Base-by-base conservation (phyloP, 2,888 invertebrate genomes). In the Athetis lepigone region DNA sequence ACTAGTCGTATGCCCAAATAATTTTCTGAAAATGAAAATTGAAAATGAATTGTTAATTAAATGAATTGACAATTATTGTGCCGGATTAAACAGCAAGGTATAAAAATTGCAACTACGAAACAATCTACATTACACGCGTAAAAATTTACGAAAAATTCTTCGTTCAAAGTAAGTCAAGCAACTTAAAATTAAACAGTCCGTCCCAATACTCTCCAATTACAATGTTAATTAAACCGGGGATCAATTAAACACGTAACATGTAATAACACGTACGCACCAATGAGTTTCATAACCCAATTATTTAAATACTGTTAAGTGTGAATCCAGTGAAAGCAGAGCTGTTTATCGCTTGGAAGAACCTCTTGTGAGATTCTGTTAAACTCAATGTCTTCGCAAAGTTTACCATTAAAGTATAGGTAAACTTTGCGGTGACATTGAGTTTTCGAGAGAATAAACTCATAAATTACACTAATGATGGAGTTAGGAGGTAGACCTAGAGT, bases 181-280 rank as follows among this genome's bases (percentile, higher is more conserved):
- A 37, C 54, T 51, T 60, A 60, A 47, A 43, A 49, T 47, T 54
- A 51, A 52, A 42, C 45, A 19, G 29, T 27, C 27, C 57, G 63
- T 63, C 45, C 62, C 51, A 63, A 63, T 70, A 36, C 19, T 46
- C n/a, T 60, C 49, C 45, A 77, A 62, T 78, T 62, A 58, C 52
- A 42, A 36, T 55, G 62, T 37, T 62, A 74, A 69, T 56, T 59
- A 64, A 64, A 33, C 64, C 54, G 16, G 36, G 49, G 65, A 70
- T 69, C 62, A 75, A 78, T 78, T 75, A 75, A 51, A 61, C 46
- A 65, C 57, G 72, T 76, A 76, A 73, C 67, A 46, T 33, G 58
- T 64, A 78, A 75, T 74, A 57, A 50, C 49, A 45, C 25, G 57
- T 58, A 64, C 55, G 75, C 55, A 36, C 78, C 45, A 74, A 60